Percentiles rank a stretch among this genome's conserved stretches.
phyloP scores from a whole-genome alignment of 2,888 invertebrate species.

The Ferrisia virgata region DNA sequence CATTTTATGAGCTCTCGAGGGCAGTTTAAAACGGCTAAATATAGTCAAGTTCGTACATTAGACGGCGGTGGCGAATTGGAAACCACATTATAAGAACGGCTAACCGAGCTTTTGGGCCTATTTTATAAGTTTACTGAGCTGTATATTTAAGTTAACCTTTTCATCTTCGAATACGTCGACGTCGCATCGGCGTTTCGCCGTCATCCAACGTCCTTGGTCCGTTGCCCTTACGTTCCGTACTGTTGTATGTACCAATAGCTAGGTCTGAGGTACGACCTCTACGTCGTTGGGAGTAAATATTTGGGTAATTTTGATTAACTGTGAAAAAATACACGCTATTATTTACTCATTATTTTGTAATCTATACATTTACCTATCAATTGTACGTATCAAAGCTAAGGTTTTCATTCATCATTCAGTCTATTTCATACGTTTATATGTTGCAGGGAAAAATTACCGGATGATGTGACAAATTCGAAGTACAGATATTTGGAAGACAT shows the following conservation, averaged over 20 bases:
- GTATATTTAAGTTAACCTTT: neutral
- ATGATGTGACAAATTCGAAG: constrained; percentile 64
- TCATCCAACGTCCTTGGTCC: no score
- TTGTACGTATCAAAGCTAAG: neutral
- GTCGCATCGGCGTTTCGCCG: no score
- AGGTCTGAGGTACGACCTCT: no score
- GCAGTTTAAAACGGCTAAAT: neutral
- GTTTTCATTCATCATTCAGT: no score
- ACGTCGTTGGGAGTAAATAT: constrained; percentile 30
- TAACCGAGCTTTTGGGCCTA: neutral
- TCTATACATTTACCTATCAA: neutral
- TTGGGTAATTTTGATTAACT: no score
- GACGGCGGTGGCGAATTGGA: neutral
- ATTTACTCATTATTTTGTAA: no score
- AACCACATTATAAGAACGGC: neutral
- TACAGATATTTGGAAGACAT: constrained; percentile 72
- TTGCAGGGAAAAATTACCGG: constrained; percentile 64
- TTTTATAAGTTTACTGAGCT: neutral
- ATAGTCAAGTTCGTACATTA: neutral
- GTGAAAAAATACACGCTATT: no score
- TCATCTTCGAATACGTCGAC: no score
- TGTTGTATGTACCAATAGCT: no score
- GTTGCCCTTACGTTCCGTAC: no score
- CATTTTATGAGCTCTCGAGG: constrained; percentile 9
- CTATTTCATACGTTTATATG: no score